phyloP scores from a whole-genome alignment of 2,797 vertebrate genomes.

The Phoebastria nigripes region DNA sequence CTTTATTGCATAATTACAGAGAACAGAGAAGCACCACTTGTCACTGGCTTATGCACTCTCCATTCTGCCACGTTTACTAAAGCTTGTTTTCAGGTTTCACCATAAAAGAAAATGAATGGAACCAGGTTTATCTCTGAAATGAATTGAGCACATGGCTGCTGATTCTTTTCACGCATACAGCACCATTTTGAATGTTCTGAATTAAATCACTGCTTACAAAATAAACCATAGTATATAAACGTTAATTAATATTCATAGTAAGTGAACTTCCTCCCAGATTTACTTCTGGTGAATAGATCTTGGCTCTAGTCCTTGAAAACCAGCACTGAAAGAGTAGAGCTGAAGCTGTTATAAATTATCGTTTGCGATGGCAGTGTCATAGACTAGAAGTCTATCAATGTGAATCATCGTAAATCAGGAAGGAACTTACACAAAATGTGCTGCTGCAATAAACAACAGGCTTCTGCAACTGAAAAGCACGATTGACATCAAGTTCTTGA shows the following conservation, averaged over 20 bases:
- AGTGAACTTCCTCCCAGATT: constrained; percentile 1
- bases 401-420: neutral
- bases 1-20: constrained; percentile 27
- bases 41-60: neutral
- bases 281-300: constrained; percentile 30
- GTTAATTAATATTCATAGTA: constrained; percentile 28
- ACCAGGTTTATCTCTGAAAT: constrained; percentile 31
- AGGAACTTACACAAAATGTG: neutral
- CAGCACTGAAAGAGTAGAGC: neutral
- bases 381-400: constrained; percentile 3
- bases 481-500: neutral
- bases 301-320: constrained; percentile 22
- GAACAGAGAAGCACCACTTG: constrained; percentile 49
- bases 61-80: neutral
- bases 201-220: constrained; percentile 17
- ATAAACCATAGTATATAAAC: neutral
- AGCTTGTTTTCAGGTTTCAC: constrained; percentile 16
- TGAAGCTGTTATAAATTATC: constrained; percentile 3
- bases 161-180: neutral
- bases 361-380: neutral
- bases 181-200: neutral
- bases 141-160: neutral
- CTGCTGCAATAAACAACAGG: neutral
- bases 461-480: neutral
- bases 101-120: constrained; percentile 18